Evolutionary conservation across 2,113 vertebrate genomes (phyloP).

Genomic region (Dicrurus megarhynchus): DNA sequence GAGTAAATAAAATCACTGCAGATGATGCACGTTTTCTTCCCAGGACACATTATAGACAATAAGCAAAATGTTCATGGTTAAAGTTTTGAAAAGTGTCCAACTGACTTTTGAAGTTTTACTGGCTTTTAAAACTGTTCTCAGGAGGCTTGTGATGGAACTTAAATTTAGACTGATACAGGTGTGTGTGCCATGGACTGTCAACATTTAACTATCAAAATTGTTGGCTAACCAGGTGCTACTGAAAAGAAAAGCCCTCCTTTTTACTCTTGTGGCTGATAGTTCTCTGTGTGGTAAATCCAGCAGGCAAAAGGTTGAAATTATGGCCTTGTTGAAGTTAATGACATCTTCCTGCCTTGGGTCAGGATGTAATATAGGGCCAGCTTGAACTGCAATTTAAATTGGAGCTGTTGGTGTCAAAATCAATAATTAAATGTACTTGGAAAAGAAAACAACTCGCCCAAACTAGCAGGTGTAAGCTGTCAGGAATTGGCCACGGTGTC

Average conservation of each 20-base stretch:
- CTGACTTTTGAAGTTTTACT: background rate
- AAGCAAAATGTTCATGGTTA: background rate
- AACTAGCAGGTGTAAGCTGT: background rate
- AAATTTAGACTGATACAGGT: background rate
- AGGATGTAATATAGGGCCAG: background rate
- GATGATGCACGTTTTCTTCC: background rate
- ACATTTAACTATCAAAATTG: background rate
- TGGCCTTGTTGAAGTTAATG: background rate
- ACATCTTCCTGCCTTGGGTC: background rate
- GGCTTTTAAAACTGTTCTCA: background rate
- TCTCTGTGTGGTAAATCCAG: background rate
- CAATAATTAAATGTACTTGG: background rate
- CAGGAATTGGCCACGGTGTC: background rate
- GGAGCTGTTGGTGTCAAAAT: background rate
- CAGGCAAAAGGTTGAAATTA: background rate
- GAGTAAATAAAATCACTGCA: slow-evolving; percentile 19
- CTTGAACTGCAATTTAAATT: background rate
- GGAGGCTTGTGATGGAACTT: background rate
- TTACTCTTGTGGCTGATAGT: background rate
- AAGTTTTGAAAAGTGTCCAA: background rate
- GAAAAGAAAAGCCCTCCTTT: background rate
- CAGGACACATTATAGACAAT: background rate
- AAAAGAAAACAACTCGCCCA: background rate
- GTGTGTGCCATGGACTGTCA: background rate
- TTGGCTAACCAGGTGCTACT: background rate